phyloP scores from a whole-genome alignment of 2,888 invertebrate species.

The Epistrophe grossulariae region DNA sequence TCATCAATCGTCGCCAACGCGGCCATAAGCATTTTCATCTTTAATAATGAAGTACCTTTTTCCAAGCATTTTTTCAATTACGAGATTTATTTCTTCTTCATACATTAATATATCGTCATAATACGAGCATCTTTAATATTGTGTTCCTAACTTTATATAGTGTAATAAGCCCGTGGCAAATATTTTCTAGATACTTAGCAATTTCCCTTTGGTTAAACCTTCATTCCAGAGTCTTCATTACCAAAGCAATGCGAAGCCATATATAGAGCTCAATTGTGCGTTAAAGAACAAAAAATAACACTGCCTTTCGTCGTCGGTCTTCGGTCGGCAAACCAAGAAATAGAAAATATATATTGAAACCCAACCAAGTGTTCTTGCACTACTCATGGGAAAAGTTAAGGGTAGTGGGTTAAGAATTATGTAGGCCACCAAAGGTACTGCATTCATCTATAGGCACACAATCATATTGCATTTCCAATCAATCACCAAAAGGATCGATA shows the following conservation, averaged over 20 bases:
- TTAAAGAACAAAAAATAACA: constrained; percentile 32
- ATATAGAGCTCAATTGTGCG: constrained; percentile 51
- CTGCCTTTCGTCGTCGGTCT: neutral
- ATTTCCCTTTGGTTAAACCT: constrained; percentile 4
- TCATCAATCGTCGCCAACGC: too few relatives aligned
- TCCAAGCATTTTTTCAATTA: too few relatives aligned
- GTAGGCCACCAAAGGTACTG: constrained; percentile 38
- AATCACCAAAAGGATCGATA: constrained; percentile 65
- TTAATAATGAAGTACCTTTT: too few relatives aligned
- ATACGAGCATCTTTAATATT: neutral
- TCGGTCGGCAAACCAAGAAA: neutral
- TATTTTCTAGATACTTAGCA: neutral
- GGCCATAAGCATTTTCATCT: too few relatives aligned
- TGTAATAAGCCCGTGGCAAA: constrained; percentile 2
- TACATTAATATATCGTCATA: neutral
- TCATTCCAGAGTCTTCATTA: neutral
- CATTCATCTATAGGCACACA: neutral
- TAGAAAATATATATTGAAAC: neutral
- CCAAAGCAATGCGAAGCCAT: constrained; percentile 43
- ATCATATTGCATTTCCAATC: constrained; percentile 59
- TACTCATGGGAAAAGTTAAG: constrained; percentile 54
- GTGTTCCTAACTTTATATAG: constrained; percentile 2
- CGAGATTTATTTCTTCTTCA: too few relatives aligned
- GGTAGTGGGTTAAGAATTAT: constrained; percentile 63
- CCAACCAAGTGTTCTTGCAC: constrained; percentile 33